Percentiles rank a stretch among this genome's conserved stretches.
phyloP scores from a whole-genome alignment of 1,140 invertebrate species.

The Sarcophaga peregrina region DNA sequence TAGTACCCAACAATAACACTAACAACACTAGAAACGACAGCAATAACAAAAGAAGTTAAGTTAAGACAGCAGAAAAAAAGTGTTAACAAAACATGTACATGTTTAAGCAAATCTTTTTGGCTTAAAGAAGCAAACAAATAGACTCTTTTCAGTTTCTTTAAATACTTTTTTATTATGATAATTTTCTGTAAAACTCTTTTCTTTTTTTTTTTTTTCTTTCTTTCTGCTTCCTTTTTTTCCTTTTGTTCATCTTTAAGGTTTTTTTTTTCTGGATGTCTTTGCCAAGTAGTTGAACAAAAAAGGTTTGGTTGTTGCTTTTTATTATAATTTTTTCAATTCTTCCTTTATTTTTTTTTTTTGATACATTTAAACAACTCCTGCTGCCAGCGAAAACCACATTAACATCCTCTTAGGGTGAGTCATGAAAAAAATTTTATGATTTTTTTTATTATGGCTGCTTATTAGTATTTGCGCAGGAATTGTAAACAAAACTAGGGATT shows the following conservation, averaged over 20 bases:
- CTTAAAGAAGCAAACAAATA: constrained; percentile 27
- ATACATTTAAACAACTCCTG: neutral
- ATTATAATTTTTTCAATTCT: neutral
- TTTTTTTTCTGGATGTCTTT: neutral
- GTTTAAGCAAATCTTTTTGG: constrained; percentile 26
- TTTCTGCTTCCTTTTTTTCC: too few species aligned
- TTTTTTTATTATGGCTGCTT: neutral
- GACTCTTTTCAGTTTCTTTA: neutral
- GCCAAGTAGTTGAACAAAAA: neutral
- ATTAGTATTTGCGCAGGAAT: neutral
- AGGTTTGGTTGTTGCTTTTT: neutral
- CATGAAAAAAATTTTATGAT: neutral
- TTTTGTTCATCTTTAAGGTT: too few species aligned
- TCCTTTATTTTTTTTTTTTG: too few species aligned
- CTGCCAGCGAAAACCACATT: neutral
- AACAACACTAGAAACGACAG: too few species aligned
- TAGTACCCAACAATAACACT: neutral
- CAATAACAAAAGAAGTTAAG: constrained; percentile 8
- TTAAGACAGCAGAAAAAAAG: constrained; percentile 17
- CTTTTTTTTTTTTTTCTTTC: too few species aligned
- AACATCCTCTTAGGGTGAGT: constrained; percentile 20
- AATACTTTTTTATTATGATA: constrained; percentile 9
- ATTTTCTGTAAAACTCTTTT: neutral
- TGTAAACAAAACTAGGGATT: too few species aligned
- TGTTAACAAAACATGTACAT: constrained; percentile 39